Percentiles rank a stretch among this genome's conserved stretches.
These are phyloP conservation scores for Syngnathoides biaculeatus DNA, from an alignment of 2,113 vertebrate genomes.

Conservation along the genomic window DNA sequence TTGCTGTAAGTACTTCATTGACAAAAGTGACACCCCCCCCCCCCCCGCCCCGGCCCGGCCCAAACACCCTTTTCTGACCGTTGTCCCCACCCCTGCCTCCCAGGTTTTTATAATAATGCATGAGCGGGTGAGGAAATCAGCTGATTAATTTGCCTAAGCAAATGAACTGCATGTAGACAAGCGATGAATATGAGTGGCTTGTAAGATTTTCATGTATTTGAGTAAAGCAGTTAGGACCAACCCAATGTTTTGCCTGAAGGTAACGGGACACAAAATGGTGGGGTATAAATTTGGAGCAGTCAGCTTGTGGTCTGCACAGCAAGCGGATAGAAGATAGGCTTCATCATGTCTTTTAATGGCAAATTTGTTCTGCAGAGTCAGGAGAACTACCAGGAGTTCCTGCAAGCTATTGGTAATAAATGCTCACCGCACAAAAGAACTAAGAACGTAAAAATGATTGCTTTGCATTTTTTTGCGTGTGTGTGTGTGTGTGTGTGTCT, in stretches of 20 bases:
- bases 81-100: no score
- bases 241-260: neutral
- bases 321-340: neutral
- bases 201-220: neutral
- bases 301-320: neutral
- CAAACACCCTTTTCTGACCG: no score
- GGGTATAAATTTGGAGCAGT: neutral
- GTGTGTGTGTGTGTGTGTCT: no score
- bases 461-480: neutral
- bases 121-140: neutral
- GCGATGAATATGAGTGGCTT: neutral
- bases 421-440: neutral
- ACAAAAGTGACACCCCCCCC: no score
- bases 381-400: slow-evolving; percentile 6
- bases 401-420: slow-evolving; percentile 3
- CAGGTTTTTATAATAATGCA: no score
- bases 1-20: no score
- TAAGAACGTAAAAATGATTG: neutral
- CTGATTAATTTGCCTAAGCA: neutral
- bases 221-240: neutral
- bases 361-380: slow-evolving; percentile 11
- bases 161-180: neutral
- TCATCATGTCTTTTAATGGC: slow-evolving; percentile 11
- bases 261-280: neutral
- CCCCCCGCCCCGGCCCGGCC: no score